Conservation (phyloP, 1,140 invertebrate species). For the Eriosoma lanigerum region DNA sequence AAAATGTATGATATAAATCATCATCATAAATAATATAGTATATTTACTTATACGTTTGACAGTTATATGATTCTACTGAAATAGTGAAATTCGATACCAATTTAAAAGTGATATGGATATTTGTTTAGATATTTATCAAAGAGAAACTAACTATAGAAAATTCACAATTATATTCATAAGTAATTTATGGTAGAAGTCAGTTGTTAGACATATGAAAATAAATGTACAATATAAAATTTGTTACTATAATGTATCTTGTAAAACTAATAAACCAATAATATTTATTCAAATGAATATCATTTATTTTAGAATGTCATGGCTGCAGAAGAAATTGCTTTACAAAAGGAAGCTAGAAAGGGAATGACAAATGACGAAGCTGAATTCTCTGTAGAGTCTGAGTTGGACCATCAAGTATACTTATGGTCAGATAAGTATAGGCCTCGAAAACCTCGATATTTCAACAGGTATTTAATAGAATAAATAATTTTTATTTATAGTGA, state of each 20-base stretch:
- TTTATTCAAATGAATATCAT: conserved; percentile 31
- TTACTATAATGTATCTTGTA: conserved; percentile 26
- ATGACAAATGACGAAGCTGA: conserved; percentile 87
- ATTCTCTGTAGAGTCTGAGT: conserved; percentile 86
- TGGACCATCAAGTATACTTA: conserved; percentile 85
- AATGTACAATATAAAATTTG: conserved; percentile 34
- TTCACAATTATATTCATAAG: conserved; percentile 1
- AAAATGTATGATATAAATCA: background rate
- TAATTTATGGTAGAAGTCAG: conserved; percentile 26
- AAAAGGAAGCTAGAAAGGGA: conserved; percentile 80
- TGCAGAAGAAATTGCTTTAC: conserved; percentile 67
- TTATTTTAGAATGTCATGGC: conserved; percentile 61
- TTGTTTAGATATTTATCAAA: conserved; percentile 27
- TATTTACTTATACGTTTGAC: conserved; percentile 9
- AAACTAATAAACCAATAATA: conserved; percentile 21
- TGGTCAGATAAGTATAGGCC: conserved; percentile 99
- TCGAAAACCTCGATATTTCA: conserved; percentile 96
- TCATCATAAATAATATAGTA: conserved; percentile 40
- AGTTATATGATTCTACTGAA: conserved; percentile 29
- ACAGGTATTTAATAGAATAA: conserved; percentile 63
- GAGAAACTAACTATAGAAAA: background rate
- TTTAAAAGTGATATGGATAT: conserved; percentile 18
- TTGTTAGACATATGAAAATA: background rate
- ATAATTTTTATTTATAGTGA: background rate
- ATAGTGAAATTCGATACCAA: conserved; percentile 37